A percentile compares a stretch with the other conserved stretches of the same genome.
These are phyloP conservation scores for Spicauda simplicius DNA, from an alignment of 2,888 invertebrate species.

Conservation along the genomic window DNA sequence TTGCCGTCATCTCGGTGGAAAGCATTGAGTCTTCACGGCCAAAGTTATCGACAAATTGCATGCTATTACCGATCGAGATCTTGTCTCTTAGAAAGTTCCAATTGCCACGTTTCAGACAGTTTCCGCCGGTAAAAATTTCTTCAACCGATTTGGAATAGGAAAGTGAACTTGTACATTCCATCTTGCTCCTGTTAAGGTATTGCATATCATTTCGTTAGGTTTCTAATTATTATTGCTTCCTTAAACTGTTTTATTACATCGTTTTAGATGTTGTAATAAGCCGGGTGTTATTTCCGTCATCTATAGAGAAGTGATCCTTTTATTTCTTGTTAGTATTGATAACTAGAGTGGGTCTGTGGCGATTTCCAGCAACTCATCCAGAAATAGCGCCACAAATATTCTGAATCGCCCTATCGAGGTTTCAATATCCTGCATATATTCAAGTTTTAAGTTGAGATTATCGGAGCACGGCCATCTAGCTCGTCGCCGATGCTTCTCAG, in stretches of 20 bases:
- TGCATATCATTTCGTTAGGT: slow-evolving; percentile 30
- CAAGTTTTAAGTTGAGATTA: too few species aligned
- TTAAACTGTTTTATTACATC: slow-evolving; percentile 28
- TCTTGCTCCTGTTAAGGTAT: slow-evolving; percentile 20
- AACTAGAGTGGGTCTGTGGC: too few species aligned
- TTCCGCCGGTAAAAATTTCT: slow-evolving; percentile 33
- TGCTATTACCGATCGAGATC: slow-evolving; percentile 22
- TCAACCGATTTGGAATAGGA: slow-evolving; percentile 11
- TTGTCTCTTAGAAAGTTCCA: slow-evolving; percentile 26
- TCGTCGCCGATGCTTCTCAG: too few species aligned
- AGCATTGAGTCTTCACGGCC: slow-evolving; percentile 16
- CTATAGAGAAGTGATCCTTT: too few species aligned
- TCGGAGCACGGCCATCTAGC: too few species aligned
- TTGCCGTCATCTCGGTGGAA: slow-evolving; percentile 3
- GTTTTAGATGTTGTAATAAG: slow-evolving; percentile 18
- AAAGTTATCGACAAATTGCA: slow-evolving; percentile 24
- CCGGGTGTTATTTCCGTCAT: too few species aligned
- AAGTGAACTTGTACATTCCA: slow-evolving; percentile 21
- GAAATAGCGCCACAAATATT: too few species aligned
- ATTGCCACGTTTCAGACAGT: slow-evolving; percentile 25
- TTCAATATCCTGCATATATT: too few species aligned
- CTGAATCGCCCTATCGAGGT: too few species aligned
- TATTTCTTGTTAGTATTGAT: too few species aligned
- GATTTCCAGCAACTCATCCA: too few species aligned
- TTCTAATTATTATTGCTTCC: slow-evolving; percentile 35